Percentiles rank a stretch among this genome's conserved stretches.
Evolutionary conservation across 2,797 vertebrate genomes (phyloP).

Genomic region (Acrossocheilus fasciatus): DNA sequence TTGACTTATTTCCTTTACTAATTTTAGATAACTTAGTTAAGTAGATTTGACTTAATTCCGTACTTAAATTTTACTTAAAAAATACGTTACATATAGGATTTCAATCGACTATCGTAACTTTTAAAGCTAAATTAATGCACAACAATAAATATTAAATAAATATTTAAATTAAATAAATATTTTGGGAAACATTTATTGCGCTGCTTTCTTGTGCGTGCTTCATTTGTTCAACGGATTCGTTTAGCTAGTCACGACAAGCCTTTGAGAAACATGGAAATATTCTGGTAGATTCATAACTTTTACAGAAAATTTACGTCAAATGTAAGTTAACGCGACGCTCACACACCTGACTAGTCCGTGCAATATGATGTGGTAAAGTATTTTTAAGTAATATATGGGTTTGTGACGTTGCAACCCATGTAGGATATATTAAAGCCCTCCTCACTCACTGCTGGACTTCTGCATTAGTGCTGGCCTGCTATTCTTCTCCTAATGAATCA

Average conservation of each 20-base stretch:
- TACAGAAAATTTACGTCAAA: neutral
- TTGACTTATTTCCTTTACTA: no score
- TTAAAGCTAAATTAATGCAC: neutral
- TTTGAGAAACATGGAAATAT: neutral
- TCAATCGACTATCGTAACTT: neutral
- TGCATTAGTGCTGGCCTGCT: conserved; percentile 30
- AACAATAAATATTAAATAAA: neutral
- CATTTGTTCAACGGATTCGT: neutral
- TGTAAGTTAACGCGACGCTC: neutral
- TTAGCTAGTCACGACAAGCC: neutral
- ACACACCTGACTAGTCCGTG: neutral
- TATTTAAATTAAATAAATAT: neutral
- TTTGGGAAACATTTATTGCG: neutral
- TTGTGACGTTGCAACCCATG: neutral
- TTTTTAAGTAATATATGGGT: neutral
- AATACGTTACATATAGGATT: neutral
- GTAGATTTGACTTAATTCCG: no score
- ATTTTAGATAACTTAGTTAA: no score
- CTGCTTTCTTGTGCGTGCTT: neutral
- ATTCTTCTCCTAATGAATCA: conserved; percentile 45
- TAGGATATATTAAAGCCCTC: neutral
- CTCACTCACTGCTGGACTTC: neutral
- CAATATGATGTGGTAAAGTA: neutral
- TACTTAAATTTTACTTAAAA: no score
- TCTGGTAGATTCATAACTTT: neutral